These are phyloP conservation scores for Hippocampus kuda DNA, from an alignment of 2,797 vertebrate genomes.

Conservation along the genomic window DNA sequence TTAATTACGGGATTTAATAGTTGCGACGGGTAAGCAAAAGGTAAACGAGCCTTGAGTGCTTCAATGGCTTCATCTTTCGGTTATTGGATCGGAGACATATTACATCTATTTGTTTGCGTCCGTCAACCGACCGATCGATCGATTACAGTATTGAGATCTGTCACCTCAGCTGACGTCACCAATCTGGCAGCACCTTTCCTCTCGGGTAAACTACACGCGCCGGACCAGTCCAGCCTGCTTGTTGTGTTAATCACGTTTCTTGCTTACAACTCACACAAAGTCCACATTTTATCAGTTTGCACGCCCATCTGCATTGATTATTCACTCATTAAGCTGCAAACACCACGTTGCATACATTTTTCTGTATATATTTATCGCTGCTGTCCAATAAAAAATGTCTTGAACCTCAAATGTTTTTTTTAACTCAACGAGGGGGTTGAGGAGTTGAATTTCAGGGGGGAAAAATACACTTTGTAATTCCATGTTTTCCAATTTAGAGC, in stretches of 20 bases:
- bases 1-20: neutral
- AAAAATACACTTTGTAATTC: neutral
- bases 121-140: neutral
- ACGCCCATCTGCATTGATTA: conserved; percentile 1
- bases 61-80: neutral
- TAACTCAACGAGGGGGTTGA: neutral
- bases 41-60: neutral
- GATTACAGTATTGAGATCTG: neutral
- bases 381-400: neutral
- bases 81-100: neutral
- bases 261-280: conserved; percentile 18
- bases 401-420: neutral
- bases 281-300: conserved; percentile 33
- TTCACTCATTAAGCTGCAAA: neutral
- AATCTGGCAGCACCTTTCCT: neutral
- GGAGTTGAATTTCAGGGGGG: no score
- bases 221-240: neutral
- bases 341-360: neutral
- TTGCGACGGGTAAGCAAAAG: neutral
- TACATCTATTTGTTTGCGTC: neutral
- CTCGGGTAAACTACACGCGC: neutral
- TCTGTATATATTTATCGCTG: neutral
- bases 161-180: neutral
- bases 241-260: conserved; percentile 1
- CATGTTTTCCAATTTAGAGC: neutral